A percentile compares a stretch with the other conserved stretches of the same genome.
phyloP scores from a whole-genome alignment of 2,888 invertebrate species.

The Dryocosmus kuriphilus region DNA sequence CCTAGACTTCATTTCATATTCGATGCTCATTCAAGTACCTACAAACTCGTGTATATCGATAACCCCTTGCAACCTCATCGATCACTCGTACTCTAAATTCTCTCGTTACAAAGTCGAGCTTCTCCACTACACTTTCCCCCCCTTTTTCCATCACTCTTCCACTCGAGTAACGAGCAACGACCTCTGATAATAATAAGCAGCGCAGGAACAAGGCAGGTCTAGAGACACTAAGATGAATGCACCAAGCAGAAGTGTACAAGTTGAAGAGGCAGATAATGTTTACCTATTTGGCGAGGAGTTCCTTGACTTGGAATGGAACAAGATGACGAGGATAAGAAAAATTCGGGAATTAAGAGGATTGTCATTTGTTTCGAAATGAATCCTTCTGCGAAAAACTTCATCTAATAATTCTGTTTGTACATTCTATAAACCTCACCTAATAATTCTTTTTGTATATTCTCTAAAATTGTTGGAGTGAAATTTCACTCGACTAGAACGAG shows the following conservation, averaged over 20 bases:
- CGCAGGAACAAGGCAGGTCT: slow-evolving; percentile 35
- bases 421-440: too few relatives aligned
- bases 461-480: too few relatives aligned
- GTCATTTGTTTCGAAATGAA: too few relatives aligned
- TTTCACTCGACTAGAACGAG: too few relatives aligned
- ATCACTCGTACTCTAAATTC: slow-evolving; percentile 16
- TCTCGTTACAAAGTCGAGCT: slow-evolving; percentile 21
- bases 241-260: slow-evolving; percentile 14
- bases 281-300: slow-evolving; percentile 31
- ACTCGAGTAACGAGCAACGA: slow-evolving; percentile 35
- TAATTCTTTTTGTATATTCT: too few relatives aligned
- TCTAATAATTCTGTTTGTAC: too few relatives aligned
- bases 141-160: not conserved
- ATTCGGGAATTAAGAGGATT: not conserved
- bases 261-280: slow-evolving; percentile 20
- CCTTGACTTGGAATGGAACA: slow-evolving; percentile 3
- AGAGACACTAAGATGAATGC: slow-evolving; percentile 30
- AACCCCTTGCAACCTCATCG: slow-evolving; percentile 30
- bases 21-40: slow-evolving; percentile 22
- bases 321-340: not conserved
- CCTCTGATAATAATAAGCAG: slow-evolving; percentile 36
- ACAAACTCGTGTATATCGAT: slow-evolving; percentile 16
- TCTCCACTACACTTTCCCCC: slow-evolving; percentile 15
- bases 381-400: too few relatives aligned
- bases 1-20: not conserved